Evolutionary conservation across 2,888 invertebrate species (phyloP), one percentile per base, ranked within the genome.

Genomic region (Thera obeliscata): DNA sequence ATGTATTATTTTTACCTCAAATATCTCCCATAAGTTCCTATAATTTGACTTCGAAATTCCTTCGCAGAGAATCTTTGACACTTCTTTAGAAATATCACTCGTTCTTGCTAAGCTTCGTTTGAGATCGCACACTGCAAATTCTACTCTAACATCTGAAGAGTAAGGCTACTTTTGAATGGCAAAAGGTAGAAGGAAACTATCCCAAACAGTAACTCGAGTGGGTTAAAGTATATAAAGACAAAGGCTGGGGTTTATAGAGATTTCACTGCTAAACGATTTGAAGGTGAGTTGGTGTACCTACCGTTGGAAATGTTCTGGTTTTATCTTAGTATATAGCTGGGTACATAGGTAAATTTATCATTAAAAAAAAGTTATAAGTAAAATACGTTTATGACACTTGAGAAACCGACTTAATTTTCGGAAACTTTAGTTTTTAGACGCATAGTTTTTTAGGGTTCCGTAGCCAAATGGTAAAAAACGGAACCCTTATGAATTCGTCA

Each of bases 181-280:
- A 55, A 36, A 50, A 33, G n/a, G 46, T 22, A 35, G 11, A 3
- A 56, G 54, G 63, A 69, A 66, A 69, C 69, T 66, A 69, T 69
- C 48, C 56, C 41, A 56, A 50, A 52, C 35, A 48, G 65, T 62
- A 59, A 66, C 59, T 69, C 56, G 65, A 56, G 48, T 65, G 65
- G 68, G 68, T 62, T 69, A 69, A 69, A 43, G 66, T 66, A 63
- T 69, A 69, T 46, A 61, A 52, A 66, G 63, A 66, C 66, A 69
- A 61, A 66, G 65, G 7, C 59, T 59, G 54, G 69, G 69, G 60
- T 66, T 69, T 69, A 66, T 56, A 52, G 66, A 56, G 69, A 66
- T 69, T 63, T 63, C 62, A 63, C 66, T 69, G 66, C 56, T 65
- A 69, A 69, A 69, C 69, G 69, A 63, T 69, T 66, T 69, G 69